Conservation (phyloP, 2,797 vertebrate genomes). For the Acanthopagrus latus region DNA sequence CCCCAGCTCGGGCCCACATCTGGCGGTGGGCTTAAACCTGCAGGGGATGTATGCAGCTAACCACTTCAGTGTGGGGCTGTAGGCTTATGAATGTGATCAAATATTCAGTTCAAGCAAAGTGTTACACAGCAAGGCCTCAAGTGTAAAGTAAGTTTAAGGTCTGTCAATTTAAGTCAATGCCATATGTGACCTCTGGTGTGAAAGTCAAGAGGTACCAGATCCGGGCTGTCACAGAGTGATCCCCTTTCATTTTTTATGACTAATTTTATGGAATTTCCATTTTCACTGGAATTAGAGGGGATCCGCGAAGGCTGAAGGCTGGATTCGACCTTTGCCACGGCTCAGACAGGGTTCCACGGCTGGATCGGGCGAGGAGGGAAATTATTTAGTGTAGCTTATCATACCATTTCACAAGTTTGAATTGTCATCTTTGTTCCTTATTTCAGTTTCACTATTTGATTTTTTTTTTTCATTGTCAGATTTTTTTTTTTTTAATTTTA, state of each 20-base stretch:
- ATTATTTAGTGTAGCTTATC: too few species aligned
- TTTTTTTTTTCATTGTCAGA: too few species aligned
- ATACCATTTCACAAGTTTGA: too few species aligned
- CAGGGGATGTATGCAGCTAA: slow-evolving; percentile 68
- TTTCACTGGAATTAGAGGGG: slow-evolving; percentile 44
- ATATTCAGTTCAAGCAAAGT: slow-evolving; percentile 72
- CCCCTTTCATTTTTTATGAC: slow-evolving; percentile 55
- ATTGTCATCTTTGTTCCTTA: too few species aligned
- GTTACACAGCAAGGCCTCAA: slow-evolving; percentile 63
- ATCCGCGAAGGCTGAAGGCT: slow-evolving; percentile 16
- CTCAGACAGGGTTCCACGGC: slow-evolving; percentile 4
- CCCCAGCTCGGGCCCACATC: slow-evolving; percentile 55
- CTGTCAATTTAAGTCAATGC: slow-evolving; percentile 62
- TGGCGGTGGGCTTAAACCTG: slow-evolving; percentile 65
- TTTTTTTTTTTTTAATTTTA: too few species aligned
- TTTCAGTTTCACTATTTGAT: too few species aligned
- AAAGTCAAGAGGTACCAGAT: slow-evolving; percentile 73
- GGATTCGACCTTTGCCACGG: slow-evolving; percentile 21
- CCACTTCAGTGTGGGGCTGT: slow-evolving; percentile 67
- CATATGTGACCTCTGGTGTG: slow-evolving; percentile 75
- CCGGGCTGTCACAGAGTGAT: slow-evolving; percentile 47
- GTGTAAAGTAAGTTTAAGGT: slow-evolving; percentile 75
- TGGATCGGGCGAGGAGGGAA: not conserved
- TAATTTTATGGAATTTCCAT: slow-evolving; percentile 54
- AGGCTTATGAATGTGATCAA: slow-evolving; percentile 72